phyloP scores from a whole-genome alignment of 2,888 invertebrate species.

The Napeogenes inachia region DNA sequence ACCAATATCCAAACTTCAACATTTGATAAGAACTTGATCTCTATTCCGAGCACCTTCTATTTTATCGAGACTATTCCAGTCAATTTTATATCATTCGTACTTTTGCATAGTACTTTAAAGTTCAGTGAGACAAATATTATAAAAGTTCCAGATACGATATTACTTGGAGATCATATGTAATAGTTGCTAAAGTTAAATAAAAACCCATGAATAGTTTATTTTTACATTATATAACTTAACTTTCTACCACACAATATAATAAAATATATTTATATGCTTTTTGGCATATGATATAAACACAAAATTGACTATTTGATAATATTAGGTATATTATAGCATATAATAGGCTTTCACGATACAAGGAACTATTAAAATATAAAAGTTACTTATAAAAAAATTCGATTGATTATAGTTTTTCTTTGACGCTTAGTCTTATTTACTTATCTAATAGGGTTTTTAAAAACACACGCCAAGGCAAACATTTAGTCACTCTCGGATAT shows the following conservation, averaged over 20 bases:
- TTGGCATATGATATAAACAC: too few relatives aligned
- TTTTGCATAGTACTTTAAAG: conserved; percentile 2
- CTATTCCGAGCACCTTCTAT: not conserved
- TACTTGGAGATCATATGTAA: not conserved
- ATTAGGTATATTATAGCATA: too few relatives aligned
- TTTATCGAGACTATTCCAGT: not conserved
- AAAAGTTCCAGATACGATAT: conserved; percentile 5
- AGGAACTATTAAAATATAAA: too few relatives aligned
- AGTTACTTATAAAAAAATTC: too few relatives aligned
- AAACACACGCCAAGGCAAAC: too few relatives aligned
- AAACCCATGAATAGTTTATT: not conserved
- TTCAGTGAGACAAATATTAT: conserved; percentile 3
- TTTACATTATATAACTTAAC: not conserved
- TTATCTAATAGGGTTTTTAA: too few relatives aligned
- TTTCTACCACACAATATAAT: not conserved
- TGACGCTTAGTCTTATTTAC: too few relatives aligned
- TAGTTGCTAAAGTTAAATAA: not conserved
- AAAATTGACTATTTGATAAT: too few relatives aligned
- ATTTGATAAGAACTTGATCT: not conserved
- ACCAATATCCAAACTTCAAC: not conserved
- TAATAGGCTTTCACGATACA: too few relatives aligned
- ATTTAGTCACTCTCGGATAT: too few relatives aligned
- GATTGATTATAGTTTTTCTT: too few relatives aligned
- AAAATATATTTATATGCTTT: too few relatives aligned
- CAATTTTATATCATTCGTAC: not conserved